Evolutionary conservation across 1,140 invertebrate genomes (phyloP).

Genomic region (Drosophila pandora): DNA sequence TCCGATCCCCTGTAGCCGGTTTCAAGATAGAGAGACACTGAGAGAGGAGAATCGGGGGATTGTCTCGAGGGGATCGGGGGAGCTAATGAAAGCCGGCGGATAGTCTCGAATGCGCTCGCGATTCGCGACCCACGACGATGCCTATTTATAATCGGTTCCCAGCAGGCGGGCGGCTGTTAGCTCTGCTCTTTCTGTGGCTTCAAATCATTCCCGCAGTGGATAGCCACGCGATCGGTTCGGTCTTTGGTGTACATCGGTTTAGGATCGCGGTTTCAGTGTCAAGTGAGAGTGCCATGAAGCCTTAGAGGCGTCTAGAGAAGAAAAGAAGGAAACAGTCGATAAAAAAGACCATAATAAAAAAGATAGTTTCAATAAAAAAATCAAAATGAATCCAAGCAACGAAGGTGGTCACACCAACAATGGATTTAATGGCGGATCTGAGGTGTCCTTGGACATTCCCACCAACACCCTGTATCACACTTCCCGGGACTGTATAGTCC

Average conservation of each 20-base stretch:
- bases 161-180: conserved; percentile 56
- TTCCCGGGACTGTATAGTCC: conserved; percentile 74
- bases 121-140: conserved; percentile 46
- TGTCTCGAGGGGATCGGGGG: conserved; percentile 1
- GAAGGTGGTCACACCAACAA: conserved; percentile 61
- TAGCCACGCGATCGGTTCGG: conserved; percentile 55
- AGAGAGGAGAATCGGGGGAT: background rate
- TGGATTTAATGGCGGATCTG: conserved; percentile 59
- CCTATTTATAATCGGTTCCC: conserved; percentile 75
- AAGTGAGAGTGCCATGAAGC: conserved; percentile 64
- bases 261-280: conserved; percentile 30
- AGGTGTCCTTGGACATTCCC: conserved; percentile 77
- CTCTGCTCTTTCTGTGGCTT: conserved; percentile 48
- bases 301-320: conserved; percentile 38
- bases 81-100: conserved; percentile 70
- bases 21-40: conserved; percentile 10
- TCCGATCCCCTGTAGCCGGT: conserved; percentile 27
- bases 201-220: conserved; percentile 62
- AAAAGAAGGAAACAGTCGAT: conserved; percentile 2
- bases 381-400: conserved; percentile 45
- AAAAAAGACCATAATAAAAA: conserved; percentile 2
- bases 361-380: background rate
- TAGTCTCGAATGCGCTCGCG: conserved; percentile 65
- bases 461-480: conserved; percentile 74
- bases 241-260: conserved; percentile 1